Percentiles rank a stretch among this genome's conserved stretches.
phyloP scores from a whole-genome alignment of 2,797 vertebrate genomes.

The Pangasius macronema region DNA sequence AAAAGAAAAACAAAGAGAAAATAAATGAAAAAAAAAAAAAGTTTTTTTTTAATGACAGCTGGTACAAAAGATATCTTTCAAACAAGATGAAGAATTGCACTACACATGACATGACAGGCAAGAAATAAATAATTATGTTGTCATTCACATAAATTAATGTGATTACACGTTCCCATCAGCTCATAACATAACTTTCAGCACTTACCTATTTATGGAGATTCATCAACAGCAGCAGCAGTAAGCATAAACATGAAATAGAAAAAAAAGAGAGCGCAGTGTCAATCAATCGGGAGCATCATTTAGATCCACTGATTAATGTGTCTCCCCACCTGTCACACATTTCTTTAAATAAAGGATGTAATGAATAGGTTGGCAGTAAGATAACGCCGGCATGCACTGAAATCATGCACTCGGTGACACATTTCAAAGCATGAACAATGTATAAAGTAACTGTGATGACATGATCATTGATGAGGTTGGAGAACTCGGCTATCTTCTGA shows the following conservation, averaged over 20 bases:
- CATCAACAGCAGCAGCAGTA: constrained; percentile 26
- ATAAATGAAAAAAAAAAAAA: not conserved
- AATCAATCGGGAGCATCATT: constrained; percentile 42
- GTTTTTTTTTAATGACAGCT: constrained; percentile 7
- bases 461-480: constrained; percentile 13
- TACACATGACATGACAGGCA: constrained; percentile 39
- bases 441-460: constrained; percentile 29
- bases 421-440: constrained; percentile 30
- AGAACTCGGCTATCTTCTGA: constrained; percentile 31
- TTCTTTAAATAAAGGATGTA: constrained; percentile 46
- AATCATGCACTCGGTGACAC: constrained; percentile 33
- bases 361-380: constrained; percentile 34
- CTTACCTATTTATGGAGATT: constrained; percentile 55
- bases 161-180: constrained; percentile 40
- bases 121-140: constrained; percentile 48
- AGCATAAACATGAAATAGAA: constrained; percentile 40
- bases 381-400: constrained; percentile 23
- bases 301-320: constrained; percentile 41
- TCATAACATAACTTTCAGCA: constrained; percentile 42
- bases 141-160: constrained; percentile 34
- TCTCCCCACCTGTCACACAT: constrained; percentile 42
- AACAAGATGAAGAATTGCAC: not conserved
- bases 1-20: not conserved
- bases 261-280: constrained; percentile 31
- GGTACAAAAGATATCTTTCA: constrained; percentile 7